Percentiles rank a stretch among this genome's conserved stretches.
Evolutionary conservation across 2,113 vertebrate genomes (phyloP).

Genomic region (Calypte anna): DNA sequence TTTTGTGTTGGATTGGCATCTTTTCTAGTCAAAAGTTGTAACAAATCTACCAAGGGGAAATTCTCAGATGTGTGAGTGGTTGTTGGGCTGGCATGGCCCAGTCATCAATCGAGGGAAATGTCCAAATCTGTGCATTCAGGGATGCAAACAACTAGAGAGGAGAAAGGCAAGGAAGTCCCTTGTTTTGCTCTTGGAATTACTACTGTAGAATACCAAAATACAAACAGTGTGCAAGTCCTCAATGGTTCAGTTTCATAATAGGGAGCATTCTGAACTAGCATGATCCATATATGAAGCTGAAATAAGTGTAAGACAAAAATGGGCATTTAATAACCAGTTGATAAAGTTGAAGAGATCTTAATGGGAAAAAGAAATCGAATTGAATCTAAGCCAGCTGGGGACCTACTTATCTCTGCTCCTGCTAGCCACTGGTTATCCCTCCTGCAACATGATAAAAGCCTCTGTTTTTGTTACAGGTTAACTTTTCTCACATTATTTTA

Average conservation of each 20-base stretch:
- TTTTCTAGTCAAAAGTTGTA: not conserved
- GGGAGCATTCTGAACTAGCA: not conserved
- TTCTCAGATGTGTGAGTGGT: not conserved
- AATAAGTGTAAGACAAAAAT: conserved; percentile 20
- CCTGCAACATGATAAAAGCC: not conserved
- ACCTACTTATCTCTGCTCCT: not conserved
- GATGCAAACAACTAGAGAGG: not conserved
- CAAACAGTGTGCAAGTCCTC: not conserved
- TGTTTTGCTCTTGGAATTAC: conserved; percentile 30
- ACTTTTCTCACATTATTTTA: not conserved
- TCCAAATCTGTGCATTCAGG: not conserved
- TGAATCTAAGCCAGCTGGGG: not conserved
- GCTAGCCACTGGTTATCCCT: not conserved
- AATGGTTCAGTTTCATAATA: conserved; percentile 18
- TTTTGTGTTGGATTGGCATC: not conserved
- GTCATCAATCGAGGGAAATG: not conserved
- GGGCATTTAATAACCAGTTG: conserved; percentile 6
- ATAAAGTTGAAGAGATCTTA: not conserved
- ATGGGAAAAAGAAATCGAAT: not conserved
- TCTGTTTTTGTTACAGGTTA: not conserved
- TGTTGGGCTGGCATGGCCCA: not conserved
- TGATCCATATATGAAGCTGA: conserved; percentile 17
- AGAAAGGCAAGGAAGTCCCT: not conserved
- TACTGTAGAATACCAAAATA: conserved; percentile 27
- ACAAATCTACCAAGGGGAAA: not conserved